Evolutionary conservation across 1,140 invertebrate species (phyloP), one percentile per base, ranked within the genome.

Genomic region (Drosophila neocordata): DNA sequence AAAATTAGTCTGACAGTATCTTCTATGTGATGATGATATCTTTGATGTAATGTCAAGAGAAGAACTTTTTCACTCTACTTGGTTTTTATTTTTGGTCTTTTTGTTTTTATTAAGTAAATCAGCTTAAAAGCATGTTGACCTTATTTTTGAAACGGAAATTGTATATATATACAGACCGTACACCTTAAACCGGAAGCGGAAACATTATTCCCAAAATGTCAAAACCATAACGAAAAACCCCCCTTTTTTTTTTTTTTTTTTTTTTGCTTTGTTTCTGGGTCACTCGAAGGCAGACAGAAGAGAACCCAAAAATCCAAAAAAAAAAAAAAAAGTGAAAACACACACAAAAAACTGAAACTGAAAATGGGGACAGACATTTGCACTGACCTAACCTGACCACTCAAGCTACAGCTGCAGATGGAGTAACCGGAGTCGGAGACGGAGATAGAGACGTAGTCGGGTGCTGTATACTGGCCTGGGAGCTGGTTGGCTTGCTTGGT

Each of bases 151-250:
- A 48, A 55, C 82, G 82, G 82, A 85, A 85, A 87, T 87, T 87
- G 82, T 81, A 41, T 44, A 55, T 44, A 55, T 27, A 76, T 18
- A 44, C 35, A 65, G 75, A 63, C 58, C 74, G 78, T 76, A 83
- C 83, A 87, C 83, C 83, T 87, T 87, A 88, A 87, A 88, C 83
- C 83, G 83, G 83, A 87, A 88, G 44, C 76, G 83, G 83, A 87
- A 87, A 87, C 83, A 88, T 88, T 87, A 87, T 83, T 87, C 83
- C 79, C 75, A 87, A 88, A 87, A 87, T 87, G 83, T 87, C 83
- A 87, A 87, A 87, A 87, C 81, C 82, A 85, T 82, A 85, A 87
- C 82, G 88, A 78, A 87, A 87, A 77, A 65, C 83, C 72, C 83
- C 83, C 79, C 79, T 81, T 76, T 85, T 83, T 81, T 31, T 6